Evolutionary conservation across 1,140 invertebrate species (phyloP).

Genomic region (Orchestia grillus): DNA sequence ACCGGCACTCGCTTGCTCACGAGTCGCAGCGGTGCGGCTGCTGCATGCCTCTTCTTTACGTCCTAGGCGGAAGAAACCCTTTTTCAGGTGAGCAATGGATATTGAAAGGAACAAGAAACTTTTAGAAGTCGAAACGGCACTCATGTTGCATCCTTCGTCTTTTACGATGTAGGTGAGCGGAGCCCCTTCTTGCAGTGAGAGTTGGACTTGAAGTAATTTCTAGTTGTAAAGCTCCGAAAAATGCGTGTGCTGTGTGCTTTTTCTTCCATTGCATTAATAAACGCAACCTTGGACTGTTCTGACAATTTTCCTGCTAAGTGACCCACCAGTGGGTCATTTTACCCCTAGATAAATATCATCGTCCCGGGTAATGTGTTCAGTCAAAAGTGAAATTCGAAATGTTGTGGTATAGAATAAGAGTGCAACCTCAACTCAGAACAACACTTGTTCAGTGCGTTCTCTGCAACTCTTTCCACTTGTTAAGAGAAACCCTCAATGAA

Average conservation of each 20-base stretch:
- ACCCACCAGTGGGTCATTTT: too few relatives aligned
- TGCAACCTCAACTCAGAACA: not conserved
- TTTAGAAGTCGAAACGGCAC: not conserved
- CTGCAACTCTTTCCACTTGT: not conserved
- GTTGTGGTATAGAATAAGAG: not conserved
- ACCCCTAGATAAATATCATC: too few relatives aligned
- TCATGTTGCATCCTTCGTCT: not conserved
- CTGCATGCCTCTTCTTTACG: not conserved
- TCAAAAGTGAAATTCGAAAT: not conserved
- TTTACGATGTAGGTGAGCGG: not conserved
- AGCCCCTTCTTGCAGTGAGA: not conserved
- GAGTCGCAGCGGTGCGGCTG: not conserved
- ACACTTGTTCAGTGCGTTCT: not conserved
- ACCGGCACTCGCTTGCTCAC: not conserved
- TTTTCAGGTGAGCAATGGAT: not conserved
- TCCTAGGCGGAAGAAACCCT: not conserved
- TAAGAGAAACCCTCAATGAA: not conserved
- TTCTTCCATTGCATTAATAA: not conserved
- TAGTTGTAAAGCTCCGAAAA: not conserved
- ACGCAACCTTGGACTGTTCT: not conserved
- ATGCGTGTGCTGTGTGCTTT: not conserved
- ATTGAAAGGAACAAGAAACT: not conserved
- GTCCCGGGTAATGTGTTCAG: too few relatives aligned
- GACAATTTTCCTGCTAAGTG: too few relatives aligned
- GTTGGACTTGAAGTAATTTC: not conserved